Evolutionary conservation across 2,113 vertebrate genomes (phyloP).

Genomic region (Callopanchax toddi): DNA sequence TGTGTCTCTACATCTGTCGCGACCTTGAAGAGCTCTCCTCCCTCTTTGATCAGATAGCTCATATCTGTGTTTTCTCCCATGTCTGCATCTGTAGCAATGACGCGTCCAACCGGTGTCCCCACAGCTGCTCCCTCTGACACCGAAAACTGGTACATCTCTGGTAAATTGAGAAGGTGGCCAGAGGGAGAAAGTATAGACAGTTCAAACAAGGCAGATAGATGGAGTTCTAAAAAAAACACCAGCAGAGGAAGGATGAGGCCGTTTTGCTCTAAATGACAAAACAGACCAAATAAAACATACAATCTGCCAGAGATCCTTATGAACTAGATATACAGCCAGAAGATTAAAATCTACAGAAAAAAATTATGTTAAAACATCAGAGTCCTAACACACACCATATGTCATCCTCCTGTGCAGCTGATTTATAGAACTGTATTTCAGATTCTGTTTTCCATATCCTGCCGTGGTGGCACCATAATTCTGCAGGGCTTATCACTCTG

Average conservation of each 20-base stretch:
- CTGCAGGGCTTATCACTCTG: constrained; percentile 46
- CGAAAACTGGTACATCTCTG: constrained; percentile 98
- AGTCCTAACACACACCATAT: constrained; percentile 18
- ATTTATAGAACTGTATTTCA: constrained; percentile 42
- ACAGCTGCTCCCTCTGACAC: constrained; percentile 87
- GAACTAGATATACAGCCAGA: constrained; percentile 1
- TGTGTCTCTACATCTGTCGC: constrained; percentile 90
- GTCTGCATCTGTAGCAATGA: constrained; percentile 93
- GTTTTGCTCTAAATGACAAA: no score
- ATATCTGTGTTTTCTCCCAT: constrained; percentile 98
- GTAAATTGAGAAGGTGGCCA: neutral
- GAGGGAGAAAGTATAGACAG: neutral
- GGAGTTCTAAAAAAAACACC: constrained; percentile 1
- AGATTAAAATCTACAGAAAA: constrained; percentile 17
- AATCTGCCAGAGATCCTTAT: constrained; percentile 19
- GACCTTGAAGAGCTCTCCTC: constrained; percentile 88
- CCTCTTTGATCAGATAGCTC: constrained; percentile 92
- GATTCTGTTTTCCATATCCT: constrained; percentile 32
- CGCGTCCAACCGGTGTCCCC: constrained; percentile 88
- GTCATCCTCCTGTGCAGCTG: constrained; percentile 37
- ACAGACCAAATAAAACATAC: neutral
- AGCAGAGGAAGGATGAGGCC: constrained; percentile 1
- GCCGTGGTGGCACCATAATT: constrained; percentile 32
- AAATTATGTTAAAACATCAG: constrained; percentile 23
- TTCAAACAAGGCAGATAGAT: constrained; percentile 19